Percentiles rank a stretch among this genome's conserved stretches.
Evolutionary conservation across 1,140 invertebrate genomes (phyloP).

Genomic region (Trichonephila inaurata): DNA sequence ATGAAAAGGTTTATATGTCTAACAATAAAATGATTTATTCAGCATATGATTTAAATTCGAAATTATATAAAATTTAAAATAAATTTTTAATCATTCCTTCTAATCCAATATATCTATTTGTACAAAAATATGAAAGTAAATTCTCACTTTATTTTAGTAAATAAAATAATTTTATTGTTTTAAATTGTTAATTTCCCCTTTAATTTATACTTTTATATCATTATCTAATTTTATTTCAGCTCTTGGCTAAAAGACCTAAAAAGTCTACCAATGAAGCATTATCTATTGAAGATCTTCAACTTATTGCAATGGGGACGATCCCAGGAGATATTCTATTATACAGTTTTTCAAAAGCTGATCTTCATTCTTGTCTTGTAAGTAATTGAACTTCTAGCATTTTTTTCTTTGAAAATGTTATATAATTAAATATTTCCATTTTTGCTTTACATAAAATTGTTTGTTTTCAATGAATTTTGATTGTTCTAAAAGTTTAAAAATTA

Average conservation of each 20-base stretch:
- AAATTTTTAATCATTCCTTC: too few relatives aligned
- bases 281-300: conserved; percentile 2
- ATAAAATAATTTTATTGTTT: too few relatives aligned
- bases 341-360: conserved; percentile 56
- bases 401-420: not conserved
- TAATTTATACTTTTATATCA: not conserved
- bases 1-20: too few relatives aligned
- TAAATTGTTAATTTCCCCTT: too few relatives aligned
- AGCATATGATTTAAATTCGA: too few relatives aligned
- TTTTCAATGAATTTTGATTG: too few relatives aligned
- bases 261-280: not conserved
- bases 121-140: too few relatives aligned
- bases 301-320: conserved; percentile 66
- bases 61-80: too few relatives aligned
- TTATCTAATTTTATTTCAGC: conserved; percentile 2
- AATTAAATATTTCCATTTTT: not conserved
- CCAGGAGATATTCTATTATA: conserved; percentile 60
- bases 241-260: conserved; percentile 31
- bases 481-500: too few relatives aligned
- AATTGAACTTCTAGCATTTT: not conserved
- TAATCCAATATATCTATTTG: too few relatives aligned
- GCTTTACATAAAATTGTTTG: not conserved
- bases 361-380: conserved; percentile 53
- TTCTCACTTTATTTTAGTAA: too few relatives aligned
- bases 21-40: too few relatives aligned